Conservation (phyloP, 1,140 invertebrate species). For the Hylaeus anthracinus region DNA sequence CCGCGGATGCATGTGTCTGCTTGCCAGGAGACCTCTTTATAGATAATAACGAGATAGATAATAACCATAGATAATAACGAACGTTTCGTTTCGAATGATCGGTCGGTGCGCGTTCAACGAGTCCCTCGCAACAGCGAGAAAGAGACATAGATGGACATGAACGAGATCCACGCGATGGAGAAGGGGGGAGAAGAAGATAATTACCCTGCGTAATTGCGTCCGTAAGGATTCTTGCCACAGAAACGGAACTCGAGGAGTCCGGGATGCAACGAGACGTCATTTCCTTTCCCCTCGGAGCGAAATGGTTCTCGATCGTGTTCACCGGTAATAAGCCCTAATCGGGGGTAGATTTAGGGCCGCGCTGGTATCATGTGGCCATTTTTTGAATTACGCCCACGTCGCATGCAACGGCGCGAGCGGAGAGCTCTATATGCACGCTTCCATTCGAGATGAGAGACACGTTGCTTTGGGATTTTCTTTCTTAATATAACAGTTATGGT, state of each 20-base stretch:
- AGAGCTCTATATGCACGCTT: neutral
- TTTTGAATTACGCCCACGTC: slow-evolving; percentile 53
- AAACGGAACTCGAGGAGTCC: slow-evolving; percentile 1
- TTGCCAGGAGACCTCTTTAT: slow-evolving; percentile 22
- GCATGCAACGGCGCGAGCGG: slow-evolving; percentile 41
- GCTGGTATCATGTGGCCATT: slow-evolving; percentile 24
- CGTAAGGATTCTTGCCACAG: slow-evolving; percentile 39
- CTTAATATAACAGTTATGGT: no score
- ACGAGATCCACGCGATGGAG: neutral
- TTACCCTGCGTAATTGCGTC: slow-evolving; percentile 52
- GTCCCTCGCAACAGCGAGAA: slow-evolving; percentile 8
- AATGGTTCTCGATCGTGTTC: slow-evolving; percentile 43
- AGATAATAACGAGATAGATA: neutral
- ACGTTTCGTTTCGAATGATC: slow-evolving; percentile 27
- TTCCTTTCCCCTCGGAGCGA: neutral
- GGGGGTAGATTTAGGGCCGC: slow-evolving; percentile 55
- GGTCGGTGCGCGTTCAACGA: slow-evolving; percentile 40
- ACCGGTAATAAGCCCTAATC: slow-evolving; percentile 61
- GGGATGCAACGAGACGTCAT: slow-evolving; percentile 14
- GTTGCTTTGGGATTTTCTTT: no score
- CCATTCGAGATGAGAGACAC: slow-evolving; percentile 37
- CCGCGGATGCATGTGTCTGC: slow-evolving; percentile 15
- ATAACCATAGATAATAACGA: slow-evolving; percentile 53
- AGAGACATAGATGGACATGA: neutral
- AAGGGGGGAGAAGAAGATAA: slow-evolving; percentile 29